A percentile compares a stretch with the other conserved stretches of the same genome.
Conservation (phyloP, 2,113 vertebrate species). For the Panurus biarmicus region DNA sequence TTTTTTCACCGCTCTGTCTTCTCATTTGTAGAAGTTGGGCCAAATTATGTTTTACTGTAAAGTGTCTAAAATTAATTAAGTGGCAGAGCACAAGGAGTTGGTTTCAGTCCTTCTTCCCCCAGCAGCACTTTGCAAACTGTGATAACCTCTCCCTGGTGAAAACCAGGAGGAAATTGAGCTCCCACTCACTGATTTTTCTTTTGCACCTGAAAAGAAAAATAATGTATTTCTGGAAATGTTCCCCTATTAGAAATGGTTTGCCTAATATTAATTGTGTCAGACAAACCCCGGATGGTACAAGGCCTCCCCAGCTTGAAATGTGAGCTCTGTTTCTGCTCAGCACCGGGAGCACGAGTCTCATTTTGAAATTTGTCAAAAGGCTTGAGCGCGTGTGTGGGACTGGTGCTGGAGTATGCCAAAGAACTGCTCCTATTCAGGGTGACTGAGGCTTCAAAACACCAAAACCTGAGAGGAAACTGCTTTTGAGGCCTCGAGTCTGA, state of each 20-base stretch:
- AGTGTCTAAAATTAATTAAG: constrained; percentile 5
- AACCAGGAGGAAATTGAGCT: not conserved
- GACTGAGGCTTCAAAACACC: not conserved
- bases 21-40: not conserved
- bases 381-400: fast-evolving
- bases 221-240: not conserved
- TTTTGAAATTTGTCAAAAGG: not conserved
- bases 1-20: not conserved
- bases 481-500: not conserved
- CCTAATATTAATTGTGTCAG: not conserved
- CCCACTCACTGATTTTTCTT: not conserved
- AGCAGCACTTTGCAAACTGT: not conserved
- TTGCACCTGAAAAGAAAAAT: not conserved
- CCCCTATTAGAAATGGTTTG: not conserved
- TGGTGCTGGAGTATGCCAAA: not conserved
- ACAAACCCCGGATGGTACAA: fast-evolving
- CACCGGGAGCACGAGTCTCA: fast-evolving
- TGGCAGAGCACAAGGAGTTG: not conserved
- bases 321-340: not conserved
- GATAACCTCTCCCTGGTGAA: not conserved
- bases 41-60: not conserved
- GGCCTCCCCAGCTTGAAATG: not conserved
- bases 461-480: not conserved
- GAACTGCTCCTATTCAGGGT: not conserved
- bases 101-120: not conserved